Percentiles rank a stretch among this genome's conserved stretches.
phyloP scores from a whole-genome alignment of 2,888 invertebrate species.

The Tipula vernalis region DNA sequence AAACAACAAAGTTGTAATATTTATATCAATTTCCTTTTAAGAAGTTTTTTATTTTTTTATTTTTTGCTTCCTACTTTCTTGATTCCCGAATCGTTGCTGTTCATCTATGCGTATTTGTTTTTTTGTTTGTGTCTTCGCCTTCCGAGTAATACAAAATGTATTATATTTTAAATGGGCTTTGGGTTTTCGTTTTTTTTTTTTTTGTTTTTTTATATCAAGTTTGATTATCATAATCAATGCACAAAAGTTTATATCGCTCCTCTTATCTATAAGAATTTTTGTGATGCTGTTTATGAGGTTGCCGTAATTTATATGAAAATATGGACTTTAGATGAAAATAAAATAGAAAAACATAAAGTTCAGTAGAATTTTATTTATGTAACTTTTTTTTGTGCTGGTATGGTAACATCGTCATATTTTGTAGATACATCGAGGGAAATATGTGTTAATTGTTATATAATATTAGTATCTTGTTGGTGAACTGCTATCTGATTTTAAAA shows the following conservation, averaged over 20 bases:
- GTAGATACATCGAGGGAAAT: neutral
- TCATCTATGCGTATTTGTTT: neutral
- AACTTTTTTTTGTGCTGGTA: neutral
- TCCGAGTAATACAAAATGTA: neutral
- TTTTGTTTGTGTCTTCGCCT: neutral
- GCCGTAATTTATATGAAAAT: neutral
- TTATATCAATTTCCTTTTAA: neutral
- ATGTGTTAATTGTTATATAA: neutral
- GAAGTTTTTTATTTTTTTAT: neutral
- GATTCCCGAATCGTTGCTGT: neutral
- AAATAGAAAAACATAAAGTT: neutral
- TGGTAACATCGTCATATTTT: neutral
- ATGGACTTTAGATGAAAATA: neutral
- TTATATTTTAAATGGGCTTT: neutral
- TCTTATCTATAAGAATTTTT: neutral
- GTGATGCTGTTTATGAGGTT: neutral
- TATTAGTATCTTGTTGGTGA: no score
- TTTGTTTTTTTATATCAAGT: neutral
- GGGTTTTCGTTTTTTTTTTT: neutral
- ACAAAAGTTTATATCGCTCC: neutral
- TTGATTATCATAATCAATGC: conserved; percentile 4
- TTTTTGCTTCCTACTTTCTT: neutral
- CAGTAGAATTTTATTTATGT: neutral
- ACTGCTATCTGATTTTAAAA: no score
- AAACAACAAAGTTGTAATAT: neutral